phyloP scores from a whole-genome alignment of 2,797 vertebrate species.

The Echiichthys vipera region DNA sequence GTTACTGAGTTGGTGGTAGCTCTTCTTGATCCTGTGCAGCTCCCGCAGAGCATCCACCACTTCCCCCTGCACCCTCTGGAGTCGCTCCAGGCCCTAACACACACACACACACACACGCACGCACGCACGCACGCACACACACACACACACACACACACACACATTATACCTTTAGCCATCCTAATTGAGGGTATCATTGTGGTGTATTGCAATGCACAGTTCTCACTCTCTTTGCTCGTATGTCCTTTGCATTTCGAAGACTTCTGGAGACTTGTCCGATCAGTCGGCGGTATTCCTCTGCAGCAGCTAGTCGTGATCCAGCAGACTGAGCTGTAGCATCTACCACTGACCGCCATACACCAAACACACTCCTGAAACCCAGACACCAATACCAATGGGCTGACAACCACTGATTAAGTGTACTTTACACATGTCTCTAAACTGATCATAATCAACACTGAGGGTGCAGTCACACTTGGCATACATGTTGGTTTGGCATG shows the following conservation, averaged over 20 bases:
- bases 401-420: not conserved
- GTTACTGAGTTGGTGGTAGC: constrained; percentile 86
- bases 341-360: constrained; percentile 88
- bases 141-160: not conserved
- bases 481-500: no score
- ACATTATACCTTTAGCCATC: not conserved
- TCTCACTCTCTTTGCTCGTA: constrained; percentile 87
- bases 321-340: constrained; percentile 85
- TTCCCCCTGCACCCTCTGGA: constrained; percentile 87
- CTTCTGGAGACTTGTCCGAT: constrained; percentile 78
- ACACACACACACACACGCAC: constrained; percentile 16
- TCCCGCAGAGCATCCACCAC: constrained; percentile 89
- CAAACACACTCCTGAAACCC: constrained; percentile 82
- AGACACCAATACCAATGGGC: not conserved
- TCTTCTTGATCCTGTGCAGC: constrained; percentile 89
- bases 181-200: not conserved
- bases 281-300: constrained; percentile 86
- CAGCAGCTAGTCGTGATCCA: constrained; percentile 80
- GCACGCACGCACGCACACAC: not conserved
- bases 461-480: no score
- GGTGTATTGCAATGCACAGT: no score
- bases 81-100: constrained; percentile 85
- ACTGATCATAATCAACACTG: not conserved
- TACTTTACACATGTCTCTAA: not conserved
- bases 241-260: constrained; percentile 85